Evolutionary conservation across 2,797 vertebrate species (phyloP).

Genomic region (Anabacerthia variegaticeps): DNA sequence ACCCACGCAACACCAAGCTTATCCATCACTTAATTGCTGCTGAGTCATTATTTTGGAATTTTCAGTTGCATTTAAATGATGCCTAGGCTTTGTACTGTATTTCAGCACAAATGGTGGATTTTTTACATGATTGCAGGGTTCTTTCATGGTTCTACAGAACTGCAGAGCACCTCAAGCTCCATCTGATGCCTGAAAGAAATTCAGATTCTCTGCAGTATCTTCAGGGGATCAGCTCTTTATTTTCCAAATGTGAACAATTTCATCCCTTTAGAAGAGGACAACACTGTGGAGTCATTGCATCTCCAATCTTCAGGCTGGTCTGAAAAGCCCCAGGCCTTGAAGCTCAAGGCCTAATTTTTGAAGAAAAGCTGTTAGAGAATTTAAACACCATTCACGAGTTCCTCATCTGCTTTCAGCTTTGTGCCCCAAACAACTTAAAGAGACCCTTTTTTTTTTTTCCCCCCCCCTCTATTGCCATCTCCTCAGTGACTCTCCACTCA

Average conservation of each 20-base stretch:
- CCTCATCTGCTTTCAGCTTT: not conserved
- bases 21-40: not conserved
- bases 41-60: not conserved
- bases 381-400: not conserved
- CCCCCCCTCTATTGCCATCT: not conserved
- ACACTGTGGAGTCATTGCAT: not conserved
- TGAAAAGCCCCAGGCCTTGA: not conserved
- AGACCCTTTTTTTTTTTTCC: not conserved
- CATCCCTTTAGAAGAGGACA: not conserved
- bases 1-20: not conserved
- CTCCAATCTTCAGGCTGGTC: not conserved
- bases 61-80: not conserved
- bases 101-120: not conserved
- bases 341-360: not conserved
- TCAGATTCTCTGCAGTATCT: not conserved
- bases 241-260: not conserved
- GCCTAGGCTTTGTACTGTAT: not conserved
- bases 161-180: not conserved
- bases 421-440: not conserved
- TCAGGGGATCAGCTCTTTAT: not conserved
- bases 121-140: not conserved
- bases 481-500: fast-evolving
- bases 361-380: not conserved
- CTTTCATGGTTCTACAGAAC: not conserved
- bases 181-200: not conserved